Percentiles rank a stretch among this genome's conserved stretches.
Evolutionary conservation across 1,140 invertebrate genomes (phyloP).

Genomic region (Trigoniulus corallinus): DNA sequence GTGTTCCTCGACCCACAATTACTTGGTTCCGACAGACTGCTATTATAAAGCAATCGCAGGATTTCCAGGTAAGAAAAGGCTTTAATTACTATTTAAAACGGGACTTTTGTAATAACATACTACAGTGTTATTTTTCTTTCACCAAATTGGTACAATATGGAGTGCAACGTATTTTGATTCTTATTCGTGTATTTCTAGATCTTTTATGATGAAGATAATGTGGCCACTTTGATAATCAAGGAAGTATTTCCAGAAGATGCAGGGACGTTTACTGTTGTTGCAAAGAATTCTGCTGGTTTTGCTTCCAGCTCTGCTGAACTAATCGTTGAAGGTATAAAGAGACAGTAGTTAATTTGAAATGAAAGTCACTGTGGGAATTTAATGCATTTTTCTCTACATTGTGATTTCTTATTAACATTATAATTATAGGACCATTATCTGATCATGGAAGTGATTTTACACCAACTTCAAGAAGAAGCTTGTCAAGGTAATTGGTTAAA

Average conservation of each 20-base stretch:
- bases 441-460: conserved; percentile 70
- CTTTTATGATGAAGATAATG: conserved; percentile 80
- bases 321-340: conserved; percentile 44
- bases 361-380: background rate
- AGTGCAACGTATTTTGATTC: conserved; percentile 8
- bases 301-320: conserved; percentile 80
- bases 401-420: background rate
- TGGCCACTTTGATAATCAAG: conserved; percentile 76
- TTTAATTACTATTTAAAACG: too few species aligned
- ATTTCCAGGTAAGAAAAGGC: conserved; percentile 48
- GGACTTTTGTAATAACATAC: too few species aligned
- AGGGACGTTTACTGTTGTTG: conserved; percentile 87
- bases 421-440: conserved; percentile 44
- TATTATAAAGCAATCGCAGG: conserved; percentile 73
- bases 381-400: too few species aligned
- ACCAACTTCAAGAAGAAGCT: conserved; percentile 56
- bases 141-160: too few species aligned
- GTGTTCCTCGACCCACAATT: conserved; percentile 70
- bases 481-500: conserved; percentile 41
- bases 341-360: background rate
- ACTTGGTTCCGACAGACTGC: conserved; percentile 89
- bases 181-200: conserved; percentile 38
- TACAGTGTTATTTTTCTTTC: too few species aligned
- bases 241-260: conserved; percentile 96
- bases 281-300: conserved; percentile 85